phyloP scores from a whole-genome alignment of 23 tunicate species.

The Ciona savignyi region DNA sequence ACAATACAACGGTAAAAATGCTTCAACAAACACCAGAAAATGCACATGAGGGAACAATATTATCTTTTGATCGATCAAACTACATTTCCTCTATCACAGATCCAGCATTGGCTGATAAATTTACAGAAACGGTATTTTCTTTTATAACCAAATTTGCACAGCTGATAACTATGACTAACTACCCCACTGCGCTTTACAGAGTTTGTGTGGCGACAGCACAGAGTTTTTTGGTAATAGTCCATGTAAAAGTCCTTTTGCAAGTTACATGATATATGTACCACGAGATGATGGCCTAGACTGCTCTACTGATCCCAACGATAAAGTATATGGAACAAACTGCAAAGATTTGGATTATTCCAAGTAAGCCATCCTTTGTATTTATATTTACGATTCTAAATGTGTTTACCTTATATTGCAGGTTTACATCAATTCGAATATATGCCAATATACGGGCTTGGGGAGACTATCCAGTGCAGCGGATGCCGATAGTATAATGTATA shows the following conservation, averaged over 20 bases:
- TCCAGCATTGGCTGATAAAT: neutral
- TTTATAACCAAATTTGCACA: neutral
- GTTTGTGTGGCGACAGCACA: neutral
- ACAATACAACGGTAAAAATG: neutral
- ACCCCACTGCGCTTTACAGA: no score
- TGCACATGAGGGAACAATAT: neutral
- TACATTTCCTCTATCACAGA: neutral
- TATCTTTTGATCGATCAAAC: neutral
- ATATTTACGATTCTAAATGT: no score
- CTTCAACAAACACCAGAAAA: slow-evolving; percentile 12
- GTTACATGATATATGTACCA: neutral
- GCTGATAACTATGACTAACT: neutral
- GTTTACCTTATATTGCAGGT: no score
- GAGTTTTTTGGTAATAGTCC: neutral
- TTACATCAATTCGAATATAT: no score
- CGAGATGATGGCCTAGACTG: neutral
- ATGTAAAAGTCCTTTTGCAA: neutral
- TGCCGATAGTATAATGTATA: no score
- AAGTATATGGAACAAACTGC: neutral
- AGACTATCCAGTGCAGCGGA: no score
- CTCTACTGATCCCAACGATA: neutral
- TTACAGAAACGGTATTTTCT: neutral
- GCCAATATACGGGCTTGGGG: no score
- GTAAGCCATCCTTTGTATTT: no score
- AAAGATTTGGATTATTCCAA: neutral